Base-by-base conservation (phyloP, 2,888 invertebrate genomes). In the Cephalotes varians region DNA sequence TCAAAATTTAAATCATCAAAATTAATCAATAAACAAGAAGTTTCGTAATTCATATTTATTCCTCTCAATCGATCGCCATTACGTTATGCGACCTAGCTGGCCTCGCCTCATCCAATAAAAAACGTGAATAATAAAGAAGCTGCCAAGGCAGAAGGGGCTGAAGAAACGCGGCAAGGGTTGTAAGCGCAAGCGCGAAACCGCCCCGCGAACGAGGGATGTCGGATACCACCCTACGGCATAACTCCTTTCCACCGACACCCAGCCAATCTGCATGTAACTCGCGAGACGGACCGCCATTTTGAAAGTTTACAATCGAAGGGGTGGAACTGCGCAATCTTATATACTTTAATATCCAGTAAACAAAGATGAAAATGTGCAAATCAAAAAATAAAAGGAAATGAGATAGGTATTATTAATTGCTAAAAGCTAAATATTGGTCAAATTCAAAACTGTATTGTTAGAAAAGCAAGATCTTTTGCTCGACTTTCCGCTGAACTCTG, bases 261-360 rank as follows among this genome's bases (percentile, higher is more conserved):
- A 92, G 90, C 94, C 94, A 94, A 94, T 94, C 94, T 94, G 94
- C 94, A 94, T 94, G 94, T 88, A 86, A 90, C 87, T 84, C 87
- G 85, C 89, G 84, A 62, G 44, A 74, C 73, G 62, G 62, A 86
- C 76, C 94, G 93, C 94, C 94, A 94, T 94, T 94, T 94, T 94
- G 92, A 87, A 58, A 89, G 76, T 94, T 92, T 92, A 93, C 92
- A 93, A 77, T 89, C 79, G 82, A 79, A 86, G 91, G 89, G 88
- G 85, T 85, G 85, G 82, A 72, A 79, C 82, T 21, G 37, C 34
- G 15, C 76, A 80, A 84, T 64, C 67, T 4, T 74, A 6, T 74
- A 6, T 34, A 3, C 47, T 73, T 56, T 37, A 5, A 40, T 40
- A 34, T 37, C 37, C 21, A 6, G 7, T 15, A 51, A 44, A 54